Percentiles rank a stretch among this genome's conserved stretches.
These are phyloP conservation scores for Pilophorus perplexus DNA, from an alignment of 2,888 invertebrate species.

Conservation along the genomic window DNA sequence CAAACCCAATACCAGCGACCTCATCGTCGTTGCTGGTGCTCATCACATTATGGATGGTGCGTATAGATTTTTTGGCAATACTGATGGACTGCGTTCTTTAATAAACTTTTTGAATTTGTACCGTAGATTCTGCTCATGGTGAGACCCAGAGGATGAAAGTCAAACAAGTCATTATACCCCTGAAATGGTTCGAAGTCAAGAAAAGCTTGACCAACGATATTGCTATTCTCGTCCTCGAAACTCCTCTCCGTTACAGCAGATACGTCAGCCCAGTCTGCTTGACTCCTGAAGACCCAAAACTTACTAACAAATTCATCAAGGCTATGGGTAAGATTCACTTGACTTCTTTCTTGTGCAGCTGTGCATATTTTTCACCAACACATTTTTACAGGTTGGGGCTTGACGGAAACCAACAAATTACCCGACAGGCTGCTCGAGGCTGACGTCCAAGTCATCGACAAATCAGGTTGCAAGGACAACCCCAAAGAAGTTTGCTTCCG, in stretches of 20 bases:
- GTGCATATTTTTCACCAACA: too few relatives aligned
- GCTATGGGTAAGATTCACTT: conserved; percentile 30
- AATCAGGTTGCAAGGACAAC: conserved; percentile 15
- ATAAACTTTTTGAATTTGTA: too few relatives aligned
- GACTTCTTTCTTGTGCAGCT: too few relatives aligned
- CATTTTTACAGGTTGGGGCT: conserved; percentile 26
- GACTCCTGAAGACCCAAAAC: neutral
- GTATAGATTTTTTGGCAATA: too few relatives aligned
- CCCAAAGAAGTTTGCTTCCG: conserved; percentile 12
- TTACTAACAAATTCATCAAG: conserved; percentile 26
- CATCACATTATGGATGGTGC: too few relatives aligned
- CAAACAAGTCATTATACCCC: conserved; percentile 10
- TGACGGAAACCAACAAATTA: neutral
- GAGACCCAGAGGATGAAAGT: conserved; percentile 16
- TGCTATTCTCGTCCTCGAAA: conserved; percentile 16
- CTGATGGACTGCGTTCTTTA: too few relatives aligned
- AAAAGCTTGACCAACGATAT: conserved; percentile 6
- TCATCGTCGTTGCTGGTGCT: too few relatives aligned
- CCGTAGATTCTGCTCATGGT: conserved; percentile 27
- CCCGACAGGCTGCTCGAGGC: conserved; percentile 5
- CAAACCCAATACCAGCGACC: too few relatives aligned
- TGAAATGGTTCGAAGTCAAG: conserved; percentile 3
- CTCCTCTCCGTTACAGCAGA: conserved; percentile 18
- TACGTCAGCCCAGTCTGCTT: conserved; percentile 32
- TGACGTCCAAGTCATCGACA: conserved; percentile 4